Percentiles rank a stretch among this genome's conserved stretches.
These are phyloP conservation scores for Bombus sylvicola DNA, from an alignment of 1,140 invertebrate species.

Conservation along the genomic window DNA sequence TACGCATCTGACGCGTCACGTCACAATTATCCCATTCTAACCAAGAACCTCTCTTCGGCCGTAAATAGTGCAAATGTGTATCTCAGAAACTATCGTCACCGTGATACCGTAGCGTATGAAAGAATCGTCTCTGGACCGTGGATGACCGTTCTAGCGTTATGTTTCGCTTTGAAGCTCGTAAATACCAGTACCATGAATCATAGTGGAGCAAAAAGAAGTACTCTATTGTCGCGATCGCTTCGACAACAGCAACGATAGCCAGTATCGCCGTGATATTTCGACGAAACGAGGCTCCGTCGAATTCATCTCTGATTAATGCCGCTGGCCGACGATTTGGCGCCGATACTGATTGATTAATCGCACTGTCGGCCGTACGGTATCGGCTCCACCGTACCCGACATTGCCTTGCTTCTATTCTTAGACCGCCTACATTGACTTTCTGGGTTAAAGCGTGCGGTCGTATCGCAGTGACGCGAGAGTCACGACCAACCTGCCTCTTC, in stretches of 20 bases:
- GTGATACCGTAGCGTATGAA: too few relatives aligned
- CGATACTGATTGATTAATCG: slow-evolving; percentile 49
- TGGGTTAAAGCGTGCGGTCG: slow-evolving; percentile 41
- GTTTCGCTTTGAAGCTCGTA: not conserved
- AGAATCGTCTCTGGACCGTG: too few relatives aligned
- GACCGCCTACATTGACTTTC: slow-evolving; percentile 49
- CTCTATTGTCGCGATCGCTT: not conserved
- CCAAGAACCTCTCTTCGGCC: not conserved
- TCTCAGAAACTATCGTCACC: too few relatives aligned
- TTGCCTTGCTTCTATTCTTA: slow-evolving; percentile 44
- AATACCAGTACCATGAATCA: not conserved
- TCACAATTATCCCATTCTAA: not conserved
- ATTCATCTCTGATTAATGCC: slow-evolving; percentile 20
- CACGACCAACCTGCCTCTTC: not conserved
- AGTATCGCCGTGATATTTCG: not conserved
- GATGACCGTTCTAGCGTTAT: too few relatives aligned
- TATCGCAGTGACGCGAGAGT: slow-evolving; percentile 34
- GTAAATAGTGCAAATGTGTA: not conserved
- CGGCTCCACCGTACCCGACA: slow-evolving; percentile 17
- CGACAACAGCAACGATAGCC: not conserved
- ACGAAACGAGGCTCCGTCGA: not conserved
- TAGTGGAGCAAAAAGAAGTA: not conserved
- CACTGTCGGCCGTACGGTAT: slow-evolving; percentile 25
- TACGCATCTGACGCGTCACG: not conserved
- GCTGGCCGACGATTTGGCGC: slow-evolving; percentile 18